Evolutionary conservation across 2,797 vertebrate species (phyloP).

Genomic region (Tenualosa thibaudeaui): DNA sequence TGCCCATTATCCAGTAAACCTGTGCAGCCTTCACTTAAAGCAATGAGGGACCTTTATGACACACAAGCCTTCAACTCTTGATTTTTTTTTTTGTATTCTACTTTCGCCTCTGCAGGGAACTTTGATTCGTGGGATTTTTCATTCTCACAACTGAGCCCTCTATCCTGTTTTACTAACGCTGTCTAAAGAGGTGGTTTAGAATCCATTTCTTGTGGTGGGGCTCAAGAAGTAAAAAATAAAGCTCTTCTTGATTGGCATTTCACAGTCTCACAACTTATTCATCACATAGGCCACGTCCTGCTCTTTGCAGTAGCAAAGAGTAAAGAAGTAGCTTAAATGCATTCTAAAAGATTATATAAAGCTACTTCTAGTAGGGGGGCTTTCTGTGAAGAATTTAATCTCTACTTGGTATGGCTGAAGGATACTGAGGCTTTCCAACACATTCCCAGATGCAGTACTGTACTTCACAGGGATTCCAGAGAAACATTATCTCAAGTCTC

Average conservation of each 20-base stretch:
- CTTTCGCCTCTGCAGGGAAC: neutral
- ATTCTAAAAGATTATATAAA: neutral
- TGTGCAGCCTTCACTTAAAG: neutral
- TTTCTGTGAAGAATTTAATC: neutral
- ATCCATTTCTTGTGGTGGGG: neutral
- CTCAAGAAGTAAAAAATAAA: neutral
- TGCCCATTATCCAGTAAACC: slow-evolving; percentile 14
- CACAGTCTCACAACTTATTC: neutral
- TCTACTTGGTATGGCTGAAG: neutral
- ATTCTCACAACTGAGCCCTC: neutral
- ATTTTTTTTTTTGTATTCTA: neutral
- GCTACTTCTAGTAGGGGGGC: neutral
- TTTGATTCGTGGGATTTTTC: neutral
- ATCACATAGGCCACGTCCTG: neutral
- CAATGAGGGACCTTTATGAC: neutral
- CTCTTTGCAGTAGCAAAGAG: neutral
- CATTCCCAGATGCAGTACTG: neutral
- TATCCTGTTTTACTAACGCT: neutral
- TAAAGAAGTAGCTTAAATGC: neutral
- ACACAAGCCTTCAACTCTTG: neutral
- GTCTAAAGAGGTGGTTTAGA: neutral
- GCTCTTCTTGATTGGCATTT: neutral
- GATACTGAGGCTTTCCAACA: neutral
- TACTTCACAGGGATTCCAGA: slow-evolving; percentile 21
- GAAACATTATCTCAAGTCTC: neutral